Conservation (phyloP, 2,888 invertebrate genomes). For the Mellilla xanthometata region DNA sequence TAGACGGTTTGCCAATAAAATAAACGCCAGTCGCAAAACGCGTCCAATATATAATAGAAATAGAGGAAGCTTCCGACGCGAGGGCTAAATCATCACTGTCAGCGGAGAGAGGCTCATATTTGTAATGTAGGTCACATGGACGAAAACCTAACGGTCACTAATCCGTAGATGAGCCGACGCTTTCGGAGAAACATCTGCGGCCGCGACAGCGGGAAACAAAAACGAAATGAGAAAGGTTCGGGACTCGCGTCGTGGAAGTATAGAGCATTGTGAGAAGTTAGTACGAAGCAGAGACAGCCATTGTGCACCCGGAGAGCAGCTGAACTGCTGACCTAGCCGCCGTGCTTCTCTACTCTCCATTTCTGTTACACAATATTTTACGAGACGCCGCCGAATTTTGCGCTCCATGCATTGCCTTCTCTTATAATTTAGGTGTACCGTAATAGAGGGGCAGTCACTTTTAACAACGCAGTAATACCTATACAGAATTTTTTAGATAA, state of each 20-base stretch:
- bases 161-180: conserved; percentile 75
- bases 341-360: conserved; percentile 1
- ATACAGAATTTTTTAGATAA: conserved; percentile 4
- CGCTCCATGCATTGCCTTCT: conserved; percentile 4
- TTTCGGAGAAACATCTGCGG: conserved; percentile 70
- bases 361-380: conserved; percentile 15
- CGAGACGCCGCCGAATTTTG: conserved; percentile 8
- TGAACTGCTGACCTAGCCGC: conserved; percentile 31
- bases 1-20: conserved; percentile 15
- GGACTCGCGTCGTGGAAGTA: conserved; percentile 65
- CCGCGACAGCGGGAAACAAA: conserved; percentile 71
- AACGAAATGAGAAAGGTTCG: conserved; percentile 79
- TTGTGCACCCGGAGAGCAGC: conserved; percentile 36
- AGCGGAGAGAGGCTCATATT: conserved; percentile 47
- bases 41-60: conserved; percentile 18
- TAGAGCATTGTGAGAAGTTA: conserved; percentile 65
- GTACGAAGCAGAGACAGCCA: conserved; percentile 52
- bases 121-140: conserved; percentile 62
- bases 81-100: conserved; percentile 39
- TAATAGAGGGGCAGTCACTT: conserved; percentile 2
- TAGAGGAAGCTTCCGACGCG: conserved; percentile 14
- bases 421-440: not conserved
- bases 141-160: conserved; percentile 74
- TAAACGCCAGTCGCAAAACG: conserved; percentile 11
- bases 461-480: not conserved